phyloP scores from a whole-genome alignment of 2,113 vertebrate genomes.

The Centrocercus urophasianus region DNA sequence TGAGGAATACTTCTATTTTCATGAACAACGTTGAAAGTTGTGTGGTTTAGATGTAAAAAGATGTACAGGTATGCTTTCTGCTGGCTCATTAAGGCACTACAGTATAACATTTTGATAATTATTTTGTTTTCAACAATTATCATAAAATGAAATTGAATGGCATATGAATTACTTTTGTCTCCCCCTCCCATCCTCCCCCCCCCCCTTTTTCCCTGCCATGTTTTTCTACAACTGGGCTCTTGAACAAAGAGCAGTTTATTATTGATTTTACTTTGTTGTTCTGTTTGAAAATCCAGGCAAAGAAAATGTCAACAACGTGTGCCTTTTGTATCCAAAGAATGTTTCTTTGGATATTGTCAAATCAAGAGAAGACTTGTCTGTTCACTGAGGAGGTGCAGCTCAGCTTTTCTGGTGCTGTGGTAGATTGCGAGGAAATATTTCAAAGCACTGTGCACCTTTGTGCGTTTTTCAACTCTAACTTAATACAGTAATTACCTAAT shows the following conservation, averaged over 20 bases:
- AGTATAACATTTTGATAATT: neutral
- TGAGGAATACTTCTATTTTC: slow-evolving; percentile 47
- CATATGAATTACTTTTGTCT: neutral
- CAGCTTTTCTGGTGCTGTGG: neutral
- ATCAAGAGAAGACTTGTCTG: neutral
- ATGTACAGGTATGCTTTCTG: neutral
- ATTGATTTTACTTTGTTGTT: slow-evolving; percentile 16
- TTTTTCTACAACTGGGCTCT: neutral
- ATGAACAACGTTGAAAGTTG: neutral
- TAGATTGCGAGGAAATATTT: neutral
- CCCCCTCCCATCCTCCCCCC: neutral
- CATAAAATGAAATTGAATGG: neutral
- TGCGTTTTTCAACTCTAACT: neutral
- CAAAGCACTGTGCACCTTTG: neutral
- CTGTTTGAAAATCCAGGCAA: neutral
- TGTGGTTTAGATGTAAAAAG: slow-evolving; percentile 30
- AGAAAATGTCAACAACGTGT: neutral
- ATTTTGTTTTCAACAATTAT: neutral
- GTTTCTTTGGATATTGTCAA: neutral
- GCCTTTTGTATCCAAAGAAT: neutral
- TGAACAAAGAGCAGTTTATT: neutral
- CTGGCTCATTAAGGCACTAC: slow-evolving; percentile 23
- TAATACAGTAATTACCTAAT: neutral
- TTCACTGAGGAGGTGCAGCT: neutral
- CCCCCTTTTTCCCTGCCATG: neutral